Evolutionary conservation across 1,140 invertebrate genomes (phyloP).

Genomic region (Zophobas morio): DNA sequence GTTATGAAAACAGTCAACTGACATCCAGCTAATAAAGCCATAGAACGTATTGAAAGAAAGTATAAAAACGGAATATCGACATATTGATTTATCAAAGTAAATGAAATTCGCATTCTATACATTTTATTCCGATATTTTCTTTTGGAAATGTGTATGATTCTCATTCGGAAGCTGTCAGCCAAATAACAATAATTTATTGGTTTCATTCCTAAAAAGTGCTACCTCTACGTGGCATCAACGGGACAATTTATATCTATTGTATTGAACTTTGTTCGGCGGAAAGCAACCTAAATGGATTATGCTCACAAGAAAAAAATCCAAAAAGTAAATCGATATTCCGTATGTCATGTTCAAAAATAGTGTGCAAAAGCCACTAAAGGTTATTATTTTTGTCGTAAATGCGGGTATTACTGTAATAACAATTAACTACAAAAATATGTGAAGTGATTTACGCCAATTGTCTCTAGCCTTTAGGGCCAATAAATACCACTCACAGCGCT

Average conservation of each 20-base stretch:
- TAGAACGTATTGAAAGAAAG: constrained; percentile 35
- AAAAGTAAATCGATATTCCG: too few species aligned
- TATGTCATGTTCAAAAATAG: too few species aligned
- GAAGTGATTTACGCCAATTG: too few species aligned
- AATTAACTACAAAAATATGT: too few species aligned
- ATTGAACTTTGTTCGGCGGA: background rate
- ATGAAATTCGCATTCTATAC: constrained; percentile 40
- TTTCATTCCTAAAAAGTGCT: constrained; percentile 17
- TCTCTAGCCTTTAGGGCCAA: too few species aligned
- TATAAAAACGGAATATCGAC: constrained; percentile 38
- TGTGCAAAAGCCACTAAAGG: too few species aligned
- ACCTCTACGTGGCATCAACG: background rate
- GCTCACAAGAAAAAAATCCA: background rate
- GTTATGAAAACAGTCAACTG: constrained; percentile 38
- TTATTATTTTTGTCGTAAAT: too few species aligned
- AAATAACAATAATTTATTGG: constrained; percentile 32
- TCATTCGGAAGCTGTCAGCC: constrained; percentile 30
- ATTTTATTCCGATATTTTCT: constrained; percentile 38
- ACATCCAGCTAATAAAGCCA: constrained; percentile 40
- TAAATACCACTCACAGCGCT: too few species aligned
- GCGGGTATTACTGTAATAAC: too few species aligned
- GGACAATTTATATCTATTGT: constrained; percentile 13
- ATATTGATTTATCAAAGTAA: constrained; percentile 41
- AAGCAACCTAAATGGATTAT: background rate
- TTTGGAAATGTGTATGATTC: constrained; percentile 33